Conservation (phyloP, 92 coral and sea anemone genomes). For the Blastomussa wellsi region DNA sequence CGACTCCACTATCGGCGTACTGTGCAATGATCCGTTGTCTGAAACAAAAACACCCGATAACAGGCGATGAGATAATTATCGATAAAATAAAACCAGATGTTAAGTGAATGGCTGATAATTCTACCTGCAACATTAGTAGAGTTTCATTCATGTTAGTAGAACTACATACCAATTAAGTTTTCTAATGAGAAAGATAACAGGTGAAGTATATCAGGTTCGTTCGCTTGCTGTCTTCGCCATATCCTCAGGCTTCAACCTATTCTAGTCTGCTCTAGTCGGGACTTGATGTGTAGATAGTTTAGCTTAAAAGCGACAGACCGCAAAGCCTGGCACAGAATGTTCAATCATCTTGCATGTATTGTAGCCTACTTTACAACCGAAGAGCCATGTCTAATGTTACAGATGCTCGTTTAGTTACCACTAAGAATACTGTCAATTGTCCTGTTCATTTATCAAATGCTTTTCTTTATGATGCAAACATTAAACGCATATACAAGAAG, state of each 20-base stretch:
- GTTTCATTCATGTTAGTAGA: not conserved
- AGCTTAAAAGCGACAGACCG: not conserved
- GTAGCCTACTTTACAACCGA: not conserved
- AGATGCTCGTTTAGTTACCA: too few relatives aligned
- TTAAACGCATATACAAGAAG: conserved; percentile 1
- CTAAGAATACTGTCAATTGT: not conserved
- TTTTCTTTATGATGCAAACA: conserved; percentile 7
- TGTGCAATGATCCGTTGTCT: conserved; percentile 25
- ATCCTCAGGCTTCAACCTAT: not conserved
- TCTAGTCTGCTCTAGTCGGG: not conserved
- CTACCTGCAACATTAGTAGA: not conserved
- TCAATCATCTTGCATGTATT: not conserved
- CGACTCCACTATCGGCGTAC: conserved; percentile 42
- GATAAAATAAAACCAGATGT: conserved; percentile 24
- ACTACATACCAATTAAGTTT: not conserved
- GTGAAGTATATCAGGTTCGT: not conserved
- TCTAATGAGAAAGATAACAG: not conserved
- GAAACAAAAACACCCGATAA: not conserved
- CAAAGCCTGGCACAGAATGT: not conserved
- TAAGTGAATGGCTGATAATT: not conserved
- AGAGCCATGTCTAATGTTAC: not conserved
- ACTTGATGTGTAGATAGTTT: not conserved
- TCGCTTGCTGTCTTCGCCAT: not conserved
- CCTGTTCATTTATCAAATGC: not conserved
- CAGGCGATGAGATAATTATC: not conserved